Conservation (phyloP, 2,113 vertebrate genomes). For the Lagopus muta region DNA sequence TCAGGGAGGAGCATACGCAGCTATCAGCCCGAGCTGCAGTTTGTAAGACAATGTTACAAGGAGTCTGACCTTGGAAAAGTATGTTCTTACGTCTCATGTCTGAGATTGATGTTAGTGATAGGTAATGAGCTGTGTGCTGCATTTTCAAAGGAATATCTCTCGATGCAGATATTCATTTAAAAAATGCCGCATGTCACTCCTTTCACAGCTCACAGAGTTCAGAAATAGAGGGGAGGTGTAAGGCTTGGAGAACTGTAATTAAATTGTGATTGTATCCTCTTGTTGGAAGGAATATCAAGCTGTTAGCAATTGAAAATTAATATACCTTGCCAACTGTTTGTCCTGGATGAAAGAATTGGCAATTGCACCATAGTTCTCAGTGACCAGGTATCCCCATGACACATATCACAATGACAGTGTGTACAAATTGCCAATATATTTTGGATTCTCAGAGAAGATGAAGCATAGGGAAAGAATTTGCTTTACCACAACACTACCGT, state of each 20-base stretch:
- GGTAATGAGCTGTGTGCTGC: slow-evolving; percentile 24
- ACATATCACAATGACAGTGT: neutral
- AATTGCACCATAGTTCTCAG: neutral
- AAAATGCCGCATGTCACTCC: neutral
- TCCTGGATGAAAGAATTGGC: neutral
- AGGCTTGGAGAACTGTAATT: neutral
- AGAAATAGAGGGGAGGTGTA: neutral
- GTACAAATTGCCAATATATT: neutral
- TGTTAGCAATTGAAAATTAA: neutral
- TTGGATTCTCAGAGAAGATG: neutral
- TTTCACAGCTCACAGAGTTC: neutral
- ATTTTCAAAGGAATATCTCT: slow-evolving; percentile 22
- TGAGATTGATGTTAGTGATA: neutral
- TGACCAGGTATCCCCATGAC: neutral
- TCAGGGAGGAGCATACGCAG: neutral
- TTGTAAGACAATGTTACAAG: neutral
- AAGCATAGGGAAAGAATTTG: neutral
- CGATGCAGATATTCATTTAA: neutral
- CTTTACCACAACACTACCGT: neutral
- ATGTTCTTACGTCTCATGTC: neutral
- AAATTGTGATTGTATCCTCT: neutral
- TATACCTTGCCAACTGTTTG: neutral
- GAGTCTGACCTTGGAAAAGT: neutral
- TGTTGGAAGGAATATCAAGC: neutral
- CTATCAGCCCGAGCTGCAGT: slow-evolving; percentile 2